Conservation (phyloP, 2,113 vertebrate genomes). For the Damaliscus lunatus region DNA sequence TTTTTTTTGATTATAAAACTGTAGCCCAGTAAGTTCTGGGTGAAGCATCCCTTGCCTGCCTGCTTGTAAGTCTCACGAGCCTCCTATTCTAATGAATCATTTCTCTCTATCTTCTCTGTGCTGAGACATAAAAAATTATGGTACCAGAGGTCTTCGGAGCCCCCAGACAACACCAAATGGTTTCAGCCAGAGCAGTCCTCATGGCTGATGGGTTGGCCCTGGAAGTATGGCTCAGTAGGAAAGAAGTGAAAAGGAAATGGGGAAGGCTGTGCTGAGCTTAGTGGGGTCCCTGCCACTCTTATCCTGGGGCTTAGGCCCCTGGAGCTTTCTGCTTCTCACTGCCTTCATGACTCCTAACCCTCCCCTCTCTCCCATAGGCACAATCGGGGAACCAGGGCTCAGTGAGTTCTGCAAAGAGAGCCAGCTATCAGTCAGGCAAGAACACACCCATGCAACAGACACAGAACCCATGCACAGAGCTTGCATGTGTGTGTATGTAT, state of each 20-base stretch:
- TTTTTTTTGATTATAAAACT: neutral
- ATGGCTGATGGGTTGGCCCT: neutral
- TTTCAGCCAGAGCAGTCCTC: neutral
- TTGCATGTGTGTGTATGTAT: neutral
- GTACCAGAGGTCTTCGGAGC: neutral
- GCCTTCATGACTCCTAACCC: neutral
- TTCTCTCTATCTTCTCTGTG: neutral
- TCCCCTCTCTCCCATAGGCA: neutral
- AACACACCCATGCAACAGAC: neutral
- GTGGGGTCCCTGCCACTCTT: neutral
- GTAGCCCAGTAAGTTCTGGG: neutral
- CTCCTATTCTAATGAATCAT: neutral
- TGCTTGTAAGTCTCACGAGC: neutral
- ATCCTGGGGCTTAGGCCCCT: neutral
- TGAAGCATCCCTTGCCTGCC: neutral
- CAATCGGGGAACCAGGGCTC: neutral
- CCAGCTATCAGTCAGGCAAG: neutral
- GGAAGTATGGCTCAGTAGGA: neutral
- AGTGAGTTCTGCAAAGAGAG: neutral
- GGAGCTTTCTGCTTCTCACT: neutral
- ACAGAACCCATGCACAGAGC: no score
- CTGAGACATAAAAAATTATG: neutral
- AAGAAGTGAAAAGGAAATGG: neutral
- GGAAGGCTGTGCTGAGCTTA: neutral
- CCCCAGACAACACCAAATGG: neutral